Conservation (phyloP, 1,140 invertebrate genomes). For the Drosophila carrolli region DNA sequence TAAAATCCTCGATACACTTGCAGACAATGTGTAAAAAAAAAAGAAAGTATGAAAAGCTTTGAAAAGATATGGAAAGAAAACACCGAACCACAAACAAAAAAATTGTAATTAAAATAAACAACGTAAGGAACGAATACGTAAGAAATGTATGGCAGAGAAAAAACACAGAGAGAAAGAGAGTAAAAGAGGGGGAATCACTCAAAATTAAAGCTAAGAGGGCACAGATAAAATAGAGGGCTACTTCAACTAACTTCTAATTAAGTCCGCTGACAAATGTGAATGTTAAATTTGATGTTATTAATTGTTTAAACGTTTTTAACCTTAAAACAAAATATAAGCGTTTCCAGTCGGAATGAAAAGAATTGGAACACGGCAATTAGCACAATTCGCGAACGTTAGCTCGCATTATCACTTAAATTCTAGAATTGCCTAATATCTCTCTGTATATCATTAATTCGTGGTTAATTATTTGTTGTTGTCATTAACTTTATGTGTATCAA, state of each 20-base stretch:
- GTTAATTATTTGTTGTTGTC: conserved; percentile 19
- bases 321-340: conserved; percentile 2
- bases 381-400: conserved; percentile 16
- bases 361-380: conserved; percentile 28
- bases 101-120: conserved; percentile 22
- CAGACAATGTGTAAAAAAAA: conserved; percentile 84
- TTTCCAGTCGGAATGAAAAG: conserved; percentile 8
- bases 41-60: conserved; percentile 60
- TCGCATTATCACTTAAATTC: conserved; percentile 14
- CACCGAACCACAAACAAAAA: conserved; percentile 21
- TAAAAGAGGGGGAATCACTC: not conserved
- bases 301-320: conserved; percentile 13
- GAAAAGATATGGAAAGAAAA: conserved; percentile 14
- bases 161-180: conserved; percentile 4
- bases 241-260: not conserved
- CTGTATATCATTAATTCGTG: conserved; percentile 5
- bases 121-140: conserved; percentile 35
- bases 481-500: conserved; percentile 23
- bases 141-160: conserved; percentile 10
- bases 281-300: conserved; percentile 18
- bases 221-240: not conserved
- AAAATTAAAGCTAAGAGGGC: not conserved
- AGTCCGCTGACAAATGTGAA: conserved; percentile 3
- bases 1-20: conserved; percentile 77
- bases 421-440: not conserved